Evolutionary conservation across 2,113 vertebrate genomes (phyloP).

Genomic region (Bagarius yarrelli): DNA sequence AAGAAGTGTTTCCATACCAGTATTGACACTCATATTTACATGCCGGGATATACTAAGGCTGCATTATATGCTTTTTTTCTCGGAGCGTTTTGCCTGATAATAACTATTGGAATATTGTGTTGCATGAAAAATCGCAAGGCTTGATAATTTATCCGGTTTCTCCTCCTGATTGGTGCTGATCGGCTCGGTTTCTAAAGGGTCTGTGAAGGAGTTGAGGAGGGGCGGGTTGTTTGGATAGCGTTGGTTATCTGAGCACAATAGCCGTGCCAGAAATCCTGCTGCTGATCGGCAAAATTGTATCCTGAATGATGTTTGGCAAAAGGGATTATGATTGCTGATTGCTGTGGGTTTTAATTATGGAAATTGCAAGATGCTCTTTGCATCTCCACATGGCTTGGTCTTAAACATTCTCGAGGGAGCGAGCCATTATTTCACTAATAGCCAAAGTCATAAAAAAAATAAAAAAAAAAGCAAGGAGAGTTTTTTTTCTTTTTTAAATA

Average conservation of each 20-base stretch:
- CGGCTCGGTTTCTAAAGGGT: conserved; percentile 62
- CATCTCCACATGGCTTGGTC: conserved; percentile 60
- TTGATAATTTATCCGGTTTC: conserved; percentile 33
- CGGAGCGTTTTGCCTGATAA: neutral
- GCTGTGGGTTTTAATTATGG: conserved; percentile 75
- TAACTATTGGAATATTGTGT: conserved; percentile 21
- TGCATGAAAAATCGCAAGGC: conserved; percentile 1
- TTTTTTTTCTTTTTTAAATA: conserved; percentile 14
- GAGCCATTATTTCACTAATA: conserved; percentile 63
- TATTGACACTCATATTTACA: neutral
- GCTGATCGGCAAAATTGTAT: conserved; percentile 72
- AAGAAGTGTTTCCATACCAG: neutral
- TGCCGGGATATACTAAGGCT: neutral
- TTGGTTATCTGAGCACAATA: conserved; percentile 34
- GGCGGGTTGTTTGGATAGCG: neutral
- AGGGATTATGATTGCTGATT: conserved; percentile 73
- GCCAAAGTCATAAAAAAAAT: conserved; percentile 44
- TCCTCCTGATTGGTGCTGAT: conserved; percentile 61
- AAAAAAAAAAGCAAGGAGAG: conserved; percentile 38
- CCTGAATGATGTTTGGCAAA: conserved; percentile 71
- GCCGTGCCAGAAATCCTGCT: conserved; percentile 57
- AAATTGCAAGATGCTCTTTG: conserved; percentile 67
- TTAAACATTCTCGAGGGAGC: conserved; percentile 64
- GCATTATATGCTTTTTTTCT: neutral
- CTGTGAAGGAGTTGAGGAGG: conserved; percentile 42